These are phyloP conservation scores for Gymnothorax javanicus DNA, from an alignment of 2,797 vertebrate genomes.

Conservation along the genomic window DNA sequence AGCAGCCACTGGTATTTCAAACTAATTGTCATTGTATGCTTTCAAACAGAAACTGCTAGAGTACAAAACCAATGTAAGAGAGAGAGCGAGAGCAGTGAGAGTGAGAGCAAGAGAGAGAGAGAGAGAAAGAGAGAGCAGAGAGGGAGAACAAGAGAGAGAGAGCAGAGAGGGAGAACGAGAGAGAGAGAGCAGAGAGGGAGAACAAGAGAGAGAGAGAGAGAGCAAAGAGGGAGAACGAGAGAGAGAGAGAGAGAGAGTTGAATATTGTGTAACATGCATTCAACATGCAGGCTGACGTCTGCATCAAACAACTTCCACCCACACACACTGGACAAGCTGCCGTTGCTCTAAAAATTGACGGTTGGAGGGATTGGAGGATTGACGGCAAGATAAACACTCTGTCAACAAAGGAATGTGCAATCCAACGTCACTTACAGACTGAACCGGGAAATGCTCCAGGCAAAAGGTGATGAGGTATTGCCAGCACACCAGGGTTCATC, in stretches of 20 bases:
- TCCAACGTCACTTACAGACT: neutral
- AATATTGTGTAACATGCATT: slow-evolving; percentile 20
- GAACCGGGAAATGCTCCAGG: neutral
- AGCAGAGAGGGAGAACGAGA: too few species aligned
- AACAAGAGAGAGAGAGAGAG: neutral
- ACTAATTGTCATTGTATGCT: too few species aligned
- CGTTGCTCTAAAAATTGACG: neutral
- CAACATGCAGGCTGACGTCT: slow-evolving; percentile 15
- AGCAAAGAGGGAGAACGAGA: neutral
- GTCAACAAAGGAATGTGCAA: slow-evolving; percentile 3
- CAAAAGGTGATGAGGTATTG: neutral
- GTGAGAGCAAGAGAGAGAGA: too few species aligned
- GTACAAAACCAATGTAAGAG: neutral
- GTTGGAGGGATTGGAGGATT: neutral
- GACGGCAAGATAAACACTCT: neutral
- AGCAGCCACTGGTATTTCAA: too few species aligned
- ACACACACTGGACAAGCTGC: slow-evolving; percentile 19
- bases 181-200: too few species aligned
- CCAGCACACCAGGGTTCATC: neutral
- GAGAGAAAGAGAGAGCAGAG: neutral
- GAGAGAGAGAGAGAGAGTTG: neutral
- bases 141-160: neutral
- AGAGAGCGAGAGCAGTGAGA: too few species aligned
- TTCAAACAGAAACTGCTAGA: too few species aligned
- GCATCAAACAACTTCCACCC: slow-evolving; percentile 14